phyloP scores from a whole-genome alignment of 1,140 invertebrate species.

The Ostrea edulis region DNA sequence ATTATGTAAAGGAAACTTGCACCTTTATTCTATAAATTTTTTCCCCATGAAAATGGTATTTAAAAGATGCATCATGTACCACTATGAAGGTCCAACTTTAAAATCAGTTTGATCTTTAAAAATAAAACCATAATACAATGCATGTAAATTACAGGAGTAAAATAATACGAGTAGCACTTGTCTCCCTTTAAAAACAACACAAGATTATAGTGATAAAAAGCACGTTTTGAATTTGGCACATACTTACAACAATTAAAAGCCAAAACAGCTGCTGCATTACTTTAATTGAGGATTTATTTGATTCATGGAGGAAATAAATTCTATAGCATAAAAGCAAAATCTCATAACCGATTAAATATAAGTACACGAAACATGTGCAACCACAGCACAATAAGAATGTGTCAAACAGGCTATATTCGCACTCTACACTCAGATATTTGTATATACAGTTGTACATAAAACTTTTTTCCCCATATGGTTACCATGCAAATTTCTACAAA shows the following conservation, averaged over 20 bases:
- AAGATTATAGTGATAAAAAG: background rate
- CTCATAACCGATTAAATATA: background rate
- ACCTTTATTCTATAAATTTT: background rate
- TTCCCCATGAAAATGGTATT: background rate
- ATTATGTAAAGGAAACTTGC: too few species aligned
- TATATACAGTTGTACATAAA: background rate
- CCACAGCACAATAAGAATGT: background rate
- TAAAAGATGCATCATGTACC: background rate
- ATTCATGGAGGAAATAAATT: background rate
- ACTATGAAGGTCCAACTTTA: too few species aligned
- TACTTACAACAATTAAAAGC: constrained; percentile 1
- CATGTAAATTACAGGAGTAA: too few species aligned
- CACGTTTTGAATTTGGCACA: background rate
- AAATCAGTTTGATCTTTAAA: too few species aligned
- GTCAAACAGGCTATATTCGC: background rate
- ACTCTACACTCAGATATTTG: background rate
- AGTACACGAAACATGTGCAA: background rate
- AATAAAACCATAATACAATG: too few species aligned
- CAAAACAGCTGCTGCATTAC: background rate
- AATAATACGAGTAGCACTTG: background rate
- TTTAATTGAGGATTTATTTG: background rate
- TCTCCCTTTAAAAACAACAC: background rate
- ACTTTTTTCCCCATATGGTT: background rate
- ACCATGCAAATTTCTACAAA: background rate
- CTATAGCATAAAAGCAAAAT: background rate